Evolutionary conservation across 2,113 vertebrate species (phyloP).

Genomic region (Onychostoma macrolepis): DNA sequence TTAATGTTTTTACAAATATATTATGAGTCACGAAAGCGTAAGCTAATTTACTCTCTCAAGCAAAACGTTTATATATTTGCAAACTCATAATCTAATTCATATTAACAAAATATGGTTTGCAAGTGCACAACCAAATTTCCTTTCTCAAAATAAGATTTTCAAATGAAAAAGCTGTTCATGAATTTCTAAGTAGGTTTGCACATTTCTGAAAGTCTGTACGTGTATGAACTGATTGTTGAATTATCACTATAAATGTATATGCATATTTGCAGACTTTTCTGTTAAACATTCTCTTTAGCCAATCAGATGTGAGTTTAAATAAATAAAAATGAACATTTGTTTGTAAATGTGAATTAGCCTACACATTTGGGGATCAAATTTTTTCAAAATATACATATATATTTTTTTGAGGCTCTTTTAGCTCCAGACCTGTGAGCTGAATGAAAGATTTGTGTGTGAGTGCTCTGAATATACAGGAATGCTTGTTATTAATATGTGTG

Average conservation of each 20-base stretch:
- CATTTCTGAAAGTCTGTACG: background rate
- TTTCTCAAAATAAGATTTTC: background rate
- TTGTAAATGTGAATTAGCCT: background rate
- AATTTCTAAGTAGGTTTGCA: background rate
- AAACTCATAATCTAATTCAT: background rate
- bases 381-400: background rate
- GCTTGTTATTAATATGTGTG: conserved; percentile 70
- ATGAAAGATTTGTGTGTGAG: background rate
- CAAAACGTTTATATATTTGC: background rate
- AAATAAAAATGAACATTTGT: background rate
- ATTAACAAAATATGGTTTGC: background rate
- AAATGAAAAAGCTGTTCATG: background rate
- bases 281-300: background rate
- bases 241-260: no score
- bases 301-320: background rate
- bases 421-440: background rate
- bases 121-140: no score
- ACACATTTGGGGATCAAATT: background rate
- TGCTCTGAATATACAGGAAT: background rate
- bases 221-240: background rate
- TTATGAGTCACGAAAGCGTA: background rate
- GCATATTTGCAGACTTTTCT: background rate
- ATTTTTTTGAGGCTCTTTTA: background rate
- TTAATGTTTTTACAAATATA: background rate
- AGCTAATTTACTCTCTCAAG: background rate